Conservation (phyloP, 2,797 vertebrate genomes). For the Dicrostonyx torquatus region DNA sequence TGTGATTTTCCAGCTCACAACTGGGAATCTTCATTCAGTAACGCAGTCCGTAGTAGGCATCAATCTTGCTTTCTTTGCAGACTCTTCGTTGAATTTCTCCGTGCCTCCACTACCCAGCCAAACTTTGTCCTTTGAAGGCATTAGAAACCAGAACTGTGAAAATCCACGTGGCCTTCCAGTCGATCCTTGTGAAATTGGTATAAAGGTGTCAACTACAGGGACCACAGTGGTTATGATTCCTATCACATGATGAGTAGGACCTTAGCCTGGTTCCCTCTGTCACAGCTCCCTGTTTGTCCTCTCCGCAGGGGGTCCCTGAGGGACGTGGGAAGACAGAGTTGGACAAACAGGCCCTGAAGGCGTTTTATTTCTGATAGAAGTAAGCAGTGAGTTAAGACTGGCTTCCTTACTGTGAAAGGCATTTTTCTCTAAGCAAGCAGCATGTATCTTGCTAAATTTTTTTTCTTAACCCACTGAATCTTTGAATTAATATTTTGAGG, state of each 20-base stretch:
- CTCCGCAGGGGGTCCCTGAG: background rate
- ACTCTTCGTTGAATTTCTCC: background rate
- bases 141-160: background rate
- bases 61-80: constrained; percentile 52
- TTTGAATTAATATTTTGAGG: background rate
- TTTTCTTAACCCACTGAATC: background rate
- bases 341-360: background rate
- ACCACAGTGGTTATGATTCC: background rate
- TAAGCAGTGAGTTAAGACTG: background rate
- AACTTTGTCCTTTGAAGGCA: constrained; percentile 27
- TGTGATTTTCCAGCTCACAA: background rate
- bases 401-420: background rate
- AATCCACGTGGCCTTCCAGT: background rate
- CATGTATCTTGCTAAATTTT: background rate
- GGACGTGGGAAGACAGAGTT: background rate
- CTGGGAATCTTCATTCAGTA: constrained; percentile 13
- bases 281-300: background rate
- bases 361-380: background rate
- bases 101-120: background rate
- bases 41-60: background rate
- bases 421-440: background rate
- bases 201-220: background rate
- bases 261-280: background rate
- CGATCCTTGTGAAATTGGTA: constrained; percentile 16
- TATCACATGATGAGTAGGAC: background rate